Evolutionary conservation across 2,113 vertebrate species (phyloP), one percentile per base, ranked within the genome.

Genomic region (Seriola rivoliana): DNA sequence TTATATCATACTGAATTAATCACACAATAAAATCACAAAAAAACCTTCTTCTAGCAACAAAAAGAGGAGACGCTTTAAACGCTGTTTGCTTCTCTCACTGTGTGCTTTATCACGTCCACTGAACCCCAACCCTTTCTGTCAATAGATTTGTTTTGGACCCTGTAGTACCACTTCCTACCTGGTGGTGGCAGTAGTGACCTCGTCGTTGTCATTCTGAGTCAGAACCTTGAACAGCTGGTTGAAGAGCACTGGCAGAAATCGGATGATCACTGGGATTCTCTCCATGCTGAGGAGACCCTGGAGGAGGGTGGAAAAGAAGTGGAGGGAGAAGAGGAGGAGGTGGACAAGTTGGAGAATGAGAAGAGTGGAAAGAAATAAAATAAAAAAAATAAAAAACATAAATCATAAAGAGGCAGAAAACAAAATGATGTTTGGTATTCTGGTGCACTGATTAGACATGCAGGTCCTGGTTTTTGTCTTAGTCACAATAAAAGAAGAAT

Each of bases 211-310:
- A 74, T 96, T 98, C 90, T 98, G 95, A 66, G 97, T 96, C 75
- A 99, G 95, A 88, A 98, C 96, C 95, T 97, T 95, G 90, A 99
- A 97, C 60, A 99, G 97, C 29, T 99, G 98, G 95, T 99, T 99
- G 88, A 99, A 95, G 83, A 99, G 96, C 71, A 99, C 86, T n/a
- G 98, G 98, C 84, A 99, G 96, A 92, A 99, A 99, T 85, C 96
- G 95, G 89, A 99, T 95, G 82, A 99, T 97, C 29, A 98, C 96
- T 57, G 97, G 96, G 92, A 98, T 97, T 94, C 95, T 97, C 94
- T 99, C 98, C 85, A 99, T 98, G 75, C 95, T 97, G 89, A 98
- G 80, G 75, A 99, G 96, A 88, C 97, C 97, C 98, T 99, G 93
- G 58, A 69, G 63, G 80, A 50, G 32, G 25, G 44, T 34, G 85